A percentile compares a stretch with the other conserved stretches of the same genome.
Evolutionary conservation across 2,888 invertebrate genomes (phyloP).

Genomic region (Drosophila nr. fundita): DNA sequence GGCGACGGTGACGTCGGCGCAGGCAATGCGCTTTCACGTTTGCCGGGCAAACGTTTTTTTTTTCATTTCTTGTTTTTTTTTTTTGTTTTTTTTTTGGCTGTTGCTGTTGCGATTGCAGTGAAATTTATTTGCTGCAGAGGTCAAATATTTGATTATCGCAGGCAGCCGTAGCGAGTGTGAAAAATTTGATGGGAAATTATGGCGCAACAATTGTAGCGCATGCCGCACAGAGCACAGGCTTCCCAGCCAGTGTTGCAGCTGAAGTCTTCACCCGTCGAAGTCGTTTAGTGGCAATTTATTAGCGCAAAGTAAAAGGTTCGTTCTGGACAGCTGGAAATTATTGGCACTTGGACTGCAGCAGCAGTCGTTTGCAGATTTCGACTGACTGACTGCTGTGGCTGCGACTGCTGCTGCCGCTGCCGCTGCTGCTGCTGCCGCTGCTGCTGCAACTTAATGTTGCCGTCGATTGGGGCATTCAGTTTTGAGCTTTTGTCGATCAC

Average conservation of each 20-base stretch:
- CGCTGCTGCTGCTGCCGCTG: conserved; percentile 20
- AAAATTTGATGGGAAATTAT: conserved; percentile 81
- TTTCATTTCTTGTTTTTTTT: conserved; percentile 27
- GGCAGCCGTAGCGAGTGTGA: conserved; percentile 71
- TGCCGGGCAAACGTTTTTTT: conserved; percentile 43
- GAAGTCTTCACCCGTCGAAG: conserved; percentile 43
- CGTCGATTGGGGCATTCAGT: conserved; percentile 46
- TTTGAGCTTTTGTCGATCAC: conserved; percentile 49
- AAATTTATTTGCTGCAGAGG: conserved; percentile 82
- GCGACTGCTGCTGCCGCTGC: conserved; percentile 30
- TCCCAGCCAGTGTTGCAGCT: conserved; percentile 3
- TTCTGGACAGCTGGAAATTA: conserved; percentile 67
- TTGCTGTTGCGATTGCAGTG: conserved; percentile 69
- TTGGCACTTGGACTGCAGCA: conserved; percentile 70
- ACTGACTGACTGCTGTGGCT: conserved; percentile 25
- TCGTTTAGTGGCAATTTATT: conserved; percentile 77
- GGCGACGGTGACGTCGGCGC: conserved; percentile 43
- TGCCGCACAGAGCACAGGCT: conserved; percentile 23
- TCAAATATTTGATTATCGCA: conserved; percentile 83
- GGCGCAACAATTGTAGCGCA: conserved; percentile 77
- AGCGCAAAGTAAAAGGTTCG: conserved; percentile 78
- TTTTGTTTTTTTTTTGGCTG: conserved; percentile 46
- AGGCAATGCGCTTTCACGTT: conserved; percentile 74
- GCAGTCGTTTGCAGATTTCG: conserved; percentile 34
- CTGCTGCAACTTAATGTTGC: conserved; percentile 47